Base-by-base conservation (phyloP, 2,113 vertebrate species). In the Cheilinus undulatus region DNA sequence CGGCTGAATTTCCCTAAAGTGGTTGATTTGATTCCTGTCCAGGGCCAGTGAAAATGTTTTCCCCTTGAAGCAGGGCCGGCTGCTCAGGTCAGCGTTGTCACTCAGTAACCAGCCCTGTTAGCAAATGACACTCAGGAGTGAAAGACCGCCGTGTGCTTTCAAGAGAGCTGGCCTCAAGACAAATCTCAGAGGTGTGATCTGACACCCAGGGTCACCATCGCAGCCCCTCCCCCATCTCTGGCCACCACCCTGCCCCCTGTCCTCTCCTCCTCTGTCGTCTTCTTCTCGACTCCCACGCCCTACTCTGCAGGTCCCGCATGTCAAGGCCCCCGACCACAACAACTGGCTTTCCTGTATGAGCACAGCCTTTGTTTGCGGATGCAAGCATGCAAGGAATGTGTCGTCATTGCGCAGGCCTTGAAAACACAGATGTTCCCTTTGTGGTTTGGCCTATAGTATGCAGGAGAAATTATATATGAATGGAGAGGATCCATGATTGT, bases 321-420 rank as follows among this genome's bases (percentile, higher is more conserved):
- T 74, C 40, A 56, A 14, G 36, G 8, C 17, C 57, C 82, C 46
- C 7, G 45, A n/a, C 51, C 40, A 30, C 59, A 51, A 30, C 48
- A 51, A 76, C 65, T 51, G 61, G 22, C 73, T 70, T 66, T 65
- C 72, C 69, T 71, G 49, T 73, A 75, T 80, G 76, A 80, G 61
- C 70, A 61, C 57, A 17, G 80, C 20, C 73, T 84, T 91, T 93
- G 89, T 91, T 91, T 89, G 83, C 17, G 23, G 64, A 86, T 51
- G 58, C 66, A 87, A 89, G 76, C 69, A 91, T 93, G 76, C 56
- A 20, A 91, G 83, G 91, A 94, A 94, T 93, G 89, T 81, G 82
- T 88, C 86, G 84, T 76, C 85, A 87, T 85, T 78, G 83, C 24
- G 40, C 59, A 77, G 66, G 51, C 71, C 69, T 85, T 76, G 57